Base-by-base conservation (phyloP, 2,888 invertebrate species). In the Yponomeuta cagnagella region DNA sequence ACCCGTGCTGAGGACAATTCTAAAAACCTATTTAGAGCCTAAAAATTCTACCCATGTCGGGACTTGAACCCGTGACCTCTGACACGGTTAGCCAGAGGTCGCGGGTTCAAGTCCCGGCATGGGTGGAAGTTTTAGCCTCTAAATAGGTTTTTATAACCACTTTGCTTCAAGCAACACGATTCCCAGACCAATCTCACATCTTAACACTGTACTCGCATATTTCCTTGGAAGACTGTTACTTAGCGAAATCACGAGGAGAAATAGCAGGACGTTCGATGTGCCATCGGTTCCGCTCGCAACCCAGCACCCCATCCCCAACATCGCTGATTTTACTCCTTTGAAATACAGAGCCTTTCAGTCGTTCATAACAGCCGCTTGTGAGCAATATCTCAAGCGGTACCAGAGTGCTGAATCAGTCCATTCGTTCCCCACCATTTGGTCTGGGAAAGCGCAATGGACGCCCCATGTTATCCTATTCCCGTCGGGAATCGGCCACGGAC, bases 401-500 rank as follows among this genome's bases (percentile, higher is more conserved):
- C 15, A 12, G 12, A 12, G 52, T 15, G 12, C 52, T 15, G 15
- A 58, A 12, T 15, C 52, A 12, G 52, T 12, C 15, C 52, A 15
- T 58, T 58, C 52, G 52, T 58, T 58, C 52, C 52, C 52, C 52
- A 58, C 52, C 15, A 58, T 58, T 58, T 58, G 52, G 52, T 5
- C 52, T 15, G 15, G 12, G 52, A 12, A 15, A 58, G 52, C 52
- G 52, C 52, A 58, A 15, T 58, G 8, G 43, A 63, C 64, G n/a
- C 43, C 43, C 48, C 63, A 70, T 70, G 37, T n/a, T 33, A 2
- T n/a, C 48, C 48, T 69, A 48, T 23, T 58, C 52, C 48, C 69
- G 10, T 30, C 52, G 31, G 48, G 52, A 63, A 63, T 37, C 69
- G n/a, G 63, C 70, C 68, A 30, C 23, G 70, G 48, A 4, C 70